Evolutionary conservation across 2,797 vertebrate genomes (phyloP).

Genomic region (Parauchenoglanis punctatus): DNA sequence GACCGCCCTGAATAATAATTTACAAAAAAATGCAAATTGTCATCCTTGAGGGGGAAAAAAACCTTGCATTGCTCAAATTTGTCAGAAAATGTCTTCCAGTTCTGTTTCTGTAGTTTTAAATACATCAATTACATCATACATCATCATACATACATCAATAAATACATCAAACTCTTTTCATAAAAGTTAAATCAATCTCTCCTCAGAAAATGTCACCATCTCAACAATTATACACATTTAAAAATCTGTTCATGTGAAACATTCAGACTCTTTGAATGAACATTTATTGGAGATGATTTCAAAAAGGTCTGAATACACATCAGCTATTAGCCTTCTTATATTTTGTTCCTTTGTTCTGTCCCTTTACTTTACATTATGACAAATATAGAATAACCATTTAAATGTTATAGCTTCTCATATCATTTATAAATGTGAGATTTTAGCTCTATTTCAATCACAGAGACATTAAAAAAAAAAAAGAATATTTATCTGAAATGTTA

Average conservation of each 20-base stretch:
- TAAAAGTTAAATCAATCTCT: not conserved
- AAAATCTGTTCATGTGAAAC: not conserved
- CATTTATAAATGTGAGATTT: not conserved
- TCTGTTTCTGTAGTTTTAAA: too few relatives aligned
- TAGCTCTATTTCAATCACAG: not conserved
- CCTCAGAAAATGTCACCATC: not conserved
- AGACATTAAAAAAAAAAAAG: too few relatives aligned
- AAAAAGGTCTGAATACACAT: not conserved
- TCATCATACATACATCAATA: too few relatives aligned
- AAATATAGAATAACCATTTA: too few relatives aligned
- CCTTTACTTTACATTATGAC: too few relatives aligned
- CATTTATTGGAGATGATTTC: not conserved
- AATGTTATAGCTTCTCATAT: too few relatives aligned
- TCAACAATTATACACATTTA: not conserved
- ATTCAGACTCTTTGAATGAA: not conserved
- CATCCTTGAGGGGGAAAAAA: not conserved
- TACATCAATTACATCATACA: too few relatives aligned
- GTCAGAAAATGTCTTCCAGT: not conserved
- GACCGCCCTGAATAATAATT: not conserved
- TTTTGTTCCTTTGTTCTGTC: too few relatives aligned
- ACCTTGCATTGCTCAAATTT: not conserved
- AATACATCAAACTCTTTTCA: too few relatives aligned
- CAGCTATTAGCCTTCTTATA: not conserved
- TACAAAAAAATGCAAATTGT: not conserved
- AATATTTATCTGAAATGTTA: not conserved